Conservation (phyloP, 2,797 vertebrate genomes). For the Knipowitschia caucasica region DNA sequence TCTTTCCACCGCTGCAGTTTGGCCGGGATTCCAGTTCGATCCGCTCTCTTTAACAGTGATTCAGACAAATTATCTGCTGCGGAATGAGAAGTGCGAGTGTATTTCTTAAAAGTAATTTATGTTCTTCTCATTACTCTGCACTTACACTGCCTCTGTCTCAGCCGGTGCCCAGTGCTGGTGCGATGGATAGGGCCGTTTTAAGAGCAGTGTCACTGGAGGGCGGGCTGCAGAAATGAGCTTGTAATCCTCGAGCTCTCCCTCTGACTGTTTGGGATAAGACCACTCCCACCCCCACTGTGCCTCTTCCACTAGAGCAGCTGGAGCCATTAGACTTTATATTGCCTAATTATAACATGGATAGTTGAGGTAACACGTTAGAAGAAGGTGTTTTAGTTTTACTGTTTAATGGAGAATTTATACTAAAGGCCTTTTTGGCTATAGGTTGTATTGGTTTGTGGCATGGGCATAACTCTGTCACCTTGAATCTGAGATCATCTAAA, state of each 20-base stretch:
- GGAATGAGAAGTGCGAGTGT: background rate
- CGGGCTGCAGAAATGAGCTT: slow-evolving; percentile 43
- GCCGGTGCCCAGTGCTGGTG: slow-evolving; percentile 14
- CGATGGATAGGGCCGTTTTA: slow-evolving; percentile 37
- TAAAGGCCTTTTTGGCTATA: background rate
- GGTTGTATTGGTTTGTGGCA: background rate
- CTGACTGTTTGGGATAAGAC: slow-evolving; percentile 42
- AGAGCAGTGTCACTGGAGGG: slow-evolving; percentile 41
- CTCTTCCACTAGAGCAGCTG: slow-evolving; percentile 40
- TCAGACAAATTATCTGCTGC: slow-evolving; percentile 13
- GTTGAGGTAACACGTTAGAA: slow-evolving; percentile 38
- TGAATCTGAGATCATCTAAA: too few relatives aligned
- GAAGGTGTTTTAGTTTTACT: slow-evolving; percentile 29
- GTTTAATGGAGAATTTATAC: slow-evolving; percentile 18
- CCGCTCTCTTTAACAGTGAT: background rate
- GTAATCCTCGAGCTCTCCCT: slow-evolving; percentile 51
- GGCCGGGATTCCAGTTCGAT: background rate
- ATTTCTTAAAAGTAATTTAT: slow-evolving; percentile 21
- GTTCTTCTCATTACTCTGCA: slow-evolving; percentile 11
- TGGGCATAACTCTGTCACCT: too few relatives aligned
- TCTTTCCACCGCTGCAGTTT: background rate
- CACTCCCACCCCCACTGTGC: slow-evolving; percentile 23
- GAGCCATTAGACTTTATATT: slow-evolving; percentile 56
- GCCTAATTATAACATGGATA: slow-evolving; percentile 45
- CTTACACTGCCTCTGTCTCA: slow-evolving; percentile 5